These are phyloP conservation scores for Tauraco erythrolophus DNA, from an alignment of 2,113 vertebrate species.

Conservation along the genomic window DNA sequence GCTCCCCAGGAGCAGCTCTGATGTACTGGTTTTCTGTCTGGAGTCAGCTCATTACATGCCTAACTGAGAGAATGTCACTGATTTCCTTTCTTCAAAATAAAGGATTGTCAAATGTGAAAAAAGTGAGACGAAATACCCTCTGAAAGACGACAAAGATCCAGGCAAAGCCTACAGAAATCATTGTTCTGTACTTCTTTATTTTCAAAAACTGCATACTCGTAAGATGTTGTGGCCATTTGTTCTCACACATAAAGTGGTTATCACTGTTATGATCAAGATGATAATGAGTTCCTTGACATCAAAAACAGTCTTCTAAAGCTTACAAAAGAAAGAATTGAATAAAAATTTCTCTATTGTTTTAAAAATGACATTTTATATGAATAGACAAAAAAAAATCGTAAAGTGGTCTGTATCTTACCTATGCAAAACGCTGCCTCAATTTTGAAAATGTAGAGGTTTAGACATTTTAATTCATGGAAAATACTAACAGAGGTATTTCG, in stretches of 20 bases:
- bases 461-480: background rate
- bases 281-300: fast-evolving
- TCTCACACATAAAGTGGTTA: background rate
- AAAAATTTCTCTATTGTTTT: background rate
- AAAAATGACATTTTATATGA: background rate
- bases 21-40: background rate
- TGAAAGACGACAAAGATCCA: background rate
- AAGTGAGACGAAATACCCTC: background rate
- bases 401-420: background rate
- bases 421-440: background rate
- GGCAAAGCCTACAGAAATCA: background rate
- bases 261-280: background rate
- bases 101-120: background rate
- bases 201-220: background rate
- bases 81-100: constrained; percentile 17
- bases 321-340: background rate
- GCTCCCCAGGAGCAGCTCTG: background rate
- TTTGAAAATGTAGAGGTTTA: background rate
- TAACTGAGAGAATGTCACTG: background rate
- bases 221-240: background rate
- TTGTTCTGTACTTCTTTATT: background rate
- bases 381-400: background rate
- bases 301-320: background rate
- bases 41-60: background rate
- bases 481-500: background rate